A percentile compares a stretch with the other conserved stretches of the same genome.
Evolutionary conservation across 2,888 invertebrate species (phyloP).

Genomic region (Lymantria monacha): DNA sequence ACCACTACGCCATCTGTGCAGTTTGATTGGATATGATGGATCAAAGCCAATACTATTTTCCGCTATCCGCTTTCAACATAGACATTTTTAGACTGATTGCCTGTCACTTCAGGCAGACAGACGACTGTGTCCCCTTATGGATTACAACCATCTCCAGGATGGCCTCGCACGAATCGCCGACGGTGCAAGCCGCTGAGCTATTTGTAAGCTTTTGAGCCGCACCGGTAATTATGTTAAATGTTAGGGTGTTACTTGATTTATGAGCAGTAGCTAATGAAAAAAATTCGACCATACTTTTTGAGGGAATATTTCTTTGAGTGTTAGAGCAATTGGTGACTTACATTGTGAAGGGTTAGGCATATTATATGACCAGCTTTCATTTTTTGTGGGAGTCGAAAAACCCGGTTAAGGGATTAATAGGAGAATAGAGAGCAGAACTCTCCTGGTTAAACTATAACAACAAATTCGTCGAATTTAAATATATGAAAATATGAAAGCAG

Average conservation of each 20-base stretch:
- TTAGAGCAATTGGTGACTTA: no score
- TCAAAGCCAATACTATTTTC: constrained; percentile 4
- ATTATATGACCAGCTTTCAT: no score
- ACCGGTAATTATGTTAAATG: neutral
- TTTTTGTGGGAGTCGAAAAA: no score
- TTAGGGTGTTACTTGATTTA: neutral
- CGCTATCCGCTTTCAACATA: constrained; percentile 6
- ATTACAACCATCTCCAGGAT: constrained; percentile 5
- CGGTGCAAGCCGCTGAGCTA: neutral
- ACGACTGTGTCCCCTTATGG: constrained; percentile 9
- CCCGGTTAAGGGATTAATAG: no score
- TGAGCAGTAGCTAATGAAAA: neutral
- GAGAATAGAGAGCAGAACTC: no score
- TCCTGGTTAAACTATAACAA: no score
- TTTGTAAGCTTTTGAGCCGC: neutral
- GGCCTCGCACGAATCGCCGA: constrained; percentile 5
- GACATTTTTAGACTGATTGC: constrained; percentile 28
- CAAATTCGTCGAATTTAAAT: no score
- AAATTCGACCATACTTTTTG: neutral
- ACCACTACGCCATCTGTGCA: no score
- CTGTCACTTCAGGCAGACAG: constrained; percentile 25
- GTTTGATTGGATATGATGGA: no score
- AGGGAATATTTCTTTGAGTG: neutral
- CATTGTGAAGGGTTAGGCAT: no score
- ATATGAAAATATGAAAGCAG: no score